These are phyloP conservation scores for Hydrochoerus hydrochaeris DNA, from an alignment of 2,113 vertebrate species.

Conservation along the genomic window DNA sequence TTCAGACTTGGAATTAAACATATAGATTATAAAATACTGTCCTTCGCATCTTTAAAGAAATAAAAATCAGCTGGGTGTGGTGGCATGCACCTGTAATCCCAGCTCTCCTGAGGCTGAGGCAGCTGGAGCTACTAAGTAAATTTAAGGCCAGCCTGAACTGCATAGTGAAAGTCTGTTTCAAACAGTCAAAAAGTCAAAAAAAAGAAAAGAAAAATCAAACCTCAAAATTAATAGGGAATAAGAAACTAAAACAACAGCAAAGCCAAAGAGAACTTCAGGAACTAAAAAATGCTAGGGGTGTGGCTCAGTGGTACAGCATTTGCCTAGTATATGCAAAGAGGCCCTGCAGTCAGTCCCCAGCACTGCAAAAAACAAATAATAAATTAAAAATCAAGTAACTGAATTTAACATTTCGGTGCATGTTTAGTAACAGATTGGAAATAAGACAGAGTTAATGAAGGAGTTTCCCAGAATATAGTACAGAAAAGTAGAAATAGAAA, in stretches of 20 bases:
- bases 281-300: background rate
- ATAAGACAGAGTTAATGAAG: constrained; percentile 13
- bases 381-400: background rate
- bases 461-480: constrained; percentile 18
- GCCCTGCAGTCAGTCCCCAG: background rate
- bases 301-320: background rate
- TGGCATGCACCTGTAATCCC: too few species aligned
- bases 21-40: constrained; percentile 17
- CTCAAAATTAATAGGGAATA: constrained; percentile 47
- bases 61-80: constrained; percentile 12
- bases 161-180: too few species aligned
- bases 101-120: too few species aligned
- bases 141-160: too few species aligned
- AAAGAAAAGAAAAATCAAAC: constrained; percentile 38
- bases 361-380: background rate
- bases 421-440: constrained; percentile 1
- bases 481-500: background rate
- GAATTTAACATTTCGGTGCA: background rate
- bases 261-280: background rate
- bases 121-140: too few species aligned
- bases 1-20: constrained; percentile 36
- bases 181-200: too few species aligned
- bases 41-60: constrained; percentile 28
- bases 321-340: background rate
- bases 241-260: constrained; percentile 5